phyloP scores from a whole-genome alignment of 2,113 vertebrate species.

The Tachysurus vachellii region DNA sequence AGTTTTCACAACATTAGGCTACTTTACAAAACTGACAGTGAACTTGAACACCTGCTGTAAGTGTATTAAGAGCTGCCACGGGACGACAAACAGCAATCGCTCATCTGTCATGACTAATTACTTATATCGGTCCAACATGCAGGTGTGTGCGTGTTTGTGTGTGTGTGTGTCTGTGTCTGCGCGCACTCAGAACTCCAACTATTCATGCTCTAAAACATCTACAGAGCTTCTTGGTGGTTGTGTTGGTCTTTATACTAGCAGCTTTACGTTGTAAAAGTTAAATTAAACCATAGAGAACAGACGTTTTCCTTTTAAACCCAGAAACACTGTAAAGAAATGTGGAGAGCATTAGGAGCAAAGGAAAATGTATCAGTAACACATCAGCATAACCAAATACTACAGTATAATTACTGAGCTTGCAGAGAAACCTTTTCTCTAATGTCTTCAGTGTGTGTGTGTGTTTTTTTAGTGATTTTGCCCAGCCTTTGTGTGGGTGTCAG shows the following conservation, averaged over 20 bases:
- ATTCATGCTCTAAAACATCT: neutral
- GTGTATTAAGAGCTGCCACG: neutral
- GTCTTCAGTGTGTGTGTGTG: neutral
- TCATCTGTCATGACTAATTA: conserved; percentile 22
- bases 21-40: neutral
- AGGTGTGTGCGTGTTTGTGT: neutral
- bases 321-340: neutral
- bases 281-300: neutral
- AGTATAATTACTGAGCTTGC: conserved; percentile 39
- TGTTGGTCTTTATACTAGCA: neutral
- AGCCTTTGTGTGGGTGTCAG: neutral
- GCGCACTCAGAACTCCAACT: neutral
- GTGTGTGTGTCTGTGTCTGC: neutral
- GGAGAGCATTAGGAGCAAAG: conserved; percentile 5
- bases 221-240: neutral
- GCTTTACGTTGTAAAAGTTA: neutral
- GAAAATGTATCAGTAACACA: conserved; percentile 35
- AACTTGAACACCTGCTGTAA: conserved; percentile 27
- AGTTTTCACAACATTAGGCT: neutral
- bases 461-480: neutral
- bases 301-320: neutral
- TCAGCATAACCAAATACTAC: conserved; percentile 27
- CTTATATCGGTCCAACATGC: neutral
- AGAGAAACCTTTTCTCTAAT: neutral
- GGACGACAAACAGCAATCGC: conserved; percentile 14